Evolutionary conservation across 2,797 vertebrate genomes (phyloP).

Genomic region (Scyliorhinus canicula): DNA sequence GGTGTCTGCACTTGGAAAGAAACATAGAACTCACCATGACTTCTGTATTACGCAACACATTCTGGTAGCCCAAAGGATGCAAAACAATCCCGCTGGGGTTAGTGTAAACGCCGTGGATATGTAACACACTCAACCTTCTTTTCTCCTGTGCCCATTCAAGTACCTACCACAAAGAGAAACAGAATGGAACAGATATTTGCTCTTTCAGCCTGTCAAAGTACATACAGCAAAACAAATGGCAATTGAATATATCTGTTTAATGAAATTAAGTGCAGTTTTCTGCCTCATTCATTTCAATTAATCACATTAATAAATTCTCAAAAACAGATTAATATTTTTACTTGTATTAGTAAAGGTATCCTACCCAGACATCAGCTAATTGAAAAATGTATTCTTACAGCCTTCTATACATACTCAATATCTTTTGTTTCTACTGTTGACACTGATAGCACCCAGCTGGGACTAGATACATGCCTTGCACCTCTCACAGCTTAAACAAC

Average conservation of each 20-base stretch:
- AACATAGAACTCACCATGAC: constrained; percentile 76
- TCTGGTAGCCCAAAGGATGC: constrained; percentile 92
- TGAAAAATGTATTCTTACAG: neutral
- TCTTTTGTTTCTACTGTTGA: neutral
- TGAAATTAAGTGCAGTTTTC: neutral
- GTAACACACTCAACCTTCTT: constrained; percentile 81
- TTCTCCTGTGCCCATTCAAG: constrained; percentile 96
- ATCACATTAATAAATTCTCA: neutral
- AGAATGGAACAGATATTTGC: neutral
- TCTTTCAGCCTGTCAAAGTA: neutral
- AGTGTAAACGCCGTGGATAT: constrained; percentile 93
- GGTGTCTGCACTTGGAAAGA: neutral
- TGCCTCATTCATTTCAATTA: neutral
- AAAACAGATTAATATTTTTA: neutral
- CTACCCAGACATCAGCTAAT: neutral
- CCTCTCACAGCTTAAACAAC: neutral
- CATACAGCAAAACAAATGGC: neutral
- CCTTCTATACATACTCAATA: neutral
- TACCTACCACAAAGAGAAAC: constrained; percentile 60
- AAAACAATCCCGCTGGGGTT: constrained; percentile 93
- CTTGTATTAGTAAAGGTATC: neutral
- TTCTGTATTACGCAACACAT: constrained; percentile 87
- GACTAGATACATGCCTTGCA: neutral
- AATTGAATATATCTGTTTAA: neutral
- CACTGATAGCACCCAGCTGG: neutral